Evolutionary conservation across 2,113 vertebrate genomes (phyloP).

Genomic region (Tragelaphus buxtoni): DNA sequence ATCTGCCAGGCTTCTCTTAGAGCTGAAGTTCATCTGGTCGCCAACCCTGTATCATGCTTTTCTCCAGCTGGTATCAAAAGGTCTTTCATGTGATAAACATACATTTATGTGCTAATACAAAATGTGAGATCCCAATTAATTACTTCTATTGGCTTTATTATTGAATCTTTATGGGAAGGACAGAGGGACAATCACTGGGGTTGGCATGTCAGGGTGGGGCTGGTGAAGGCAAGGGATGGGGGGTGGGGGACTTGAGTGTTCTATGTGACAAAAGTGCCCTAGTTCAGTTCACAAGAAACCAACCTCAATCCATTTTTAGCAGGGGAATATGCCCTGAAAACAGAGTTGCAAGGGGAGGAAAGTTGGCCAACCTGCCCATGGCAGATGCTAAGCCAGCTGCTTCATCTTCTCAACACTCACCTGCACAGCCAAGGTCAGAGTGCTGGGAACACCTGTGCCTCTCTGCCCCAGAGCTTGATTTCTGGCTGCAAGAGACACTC

Average conservation of each 20-base stretch:
- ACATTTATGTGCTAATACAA: neutral
- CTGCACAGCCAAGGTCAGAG: neutral
- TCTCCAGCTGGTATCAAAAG: neutral
- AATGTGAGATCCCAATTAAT: neutral
- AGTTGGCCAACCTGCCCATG: neutral
- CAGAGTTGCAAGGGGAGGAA: neutral
- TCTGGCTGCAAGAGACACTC: neutral
- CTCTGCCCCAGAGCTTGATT: neutral
- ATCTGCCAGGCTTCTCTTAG: neutral
- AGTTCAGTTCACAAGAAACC: neutral
- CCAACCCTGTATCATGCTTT: neutral
- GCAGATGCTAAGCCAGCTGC: neutral
- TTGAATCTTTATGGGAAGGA: neutral
- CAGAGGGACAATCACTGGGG: neutral
- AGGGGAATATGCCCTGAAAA: neutral
- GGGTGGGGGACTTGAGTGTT: neutral
- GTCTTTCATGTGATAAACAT: neutral
- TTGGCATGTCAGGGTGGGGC: neutral
- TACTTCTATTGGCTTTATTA: neutral
- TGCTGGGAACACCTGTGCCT: neutral
- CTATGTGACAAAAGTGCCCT: neutral
- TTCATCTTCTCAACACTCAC: neutral
- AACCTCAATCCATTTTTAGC: neutral
- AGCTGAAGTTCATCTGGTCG: neutral
- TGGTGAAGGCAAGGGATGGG: neutral